Percentiles rank a stretch among this genome's conserved stretches.
Evolutionary conservation across 2,888 invertebrate species (phyloP).

Genomic region (Schizotus pectinicornis): DNA sequence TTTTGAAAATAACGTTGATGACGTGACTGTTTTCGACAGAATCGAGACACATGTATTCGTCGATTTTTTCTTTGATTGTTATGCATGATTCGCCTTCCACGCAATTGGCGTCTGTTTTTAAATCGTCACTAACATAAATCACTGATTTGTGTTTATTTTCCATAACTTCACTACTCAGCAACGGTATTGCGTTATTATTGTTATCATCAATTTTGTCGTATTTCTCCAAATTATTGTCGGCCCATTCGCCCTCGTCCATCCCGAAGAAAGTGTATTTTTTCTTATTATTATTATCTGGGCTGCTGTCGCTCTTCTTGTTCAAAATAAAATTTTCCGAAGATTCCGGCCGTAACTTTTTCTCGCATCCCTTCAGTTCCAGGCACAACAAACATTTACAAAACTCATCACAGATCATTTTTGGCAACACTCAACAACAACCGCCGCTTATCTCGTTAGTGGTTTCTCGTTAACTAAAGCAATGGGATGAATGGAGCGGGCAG

Average conservation of each 20-base stretch:
- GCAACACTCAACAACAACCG: background rate
- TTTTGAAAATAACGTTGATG: slow-evolving; percentile 54
- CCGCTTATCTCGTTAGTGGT: background rate
- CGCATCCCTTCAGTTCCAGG: slow-evolving; percentile 72
- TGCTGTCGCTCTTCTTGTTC: slow-evolving; percentile 60
- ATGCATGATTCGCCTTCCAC: slow-evolving; percentile 34
- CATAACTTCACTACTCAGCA: slow-evolving; percentile 8
- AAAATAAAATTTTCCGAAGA: slow-evolving; percentile 61
- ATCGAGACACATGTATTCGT: slow-evolving; percentile 51
- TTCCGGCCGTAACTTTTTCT: slow-evolving; percentile 59
- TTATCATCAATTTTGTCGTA: slow-evolving; percentile 26
- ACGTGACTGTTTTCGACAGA: slow-evolving; percentile 49
- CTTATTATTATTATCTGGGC: no score
- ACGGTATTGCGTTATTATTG: slow-evolving; percentile 1
- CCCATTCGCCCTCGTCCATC: slow-evolving; percentile 53
- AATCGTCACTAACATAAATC: slow-evolving; percentile 51
- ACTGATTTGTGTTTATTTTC: slow-evolving; percentile 53
- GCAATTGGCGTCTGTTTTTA: slow-evolving; percentile 12
- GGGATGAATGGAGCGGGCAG: slow-evolving; percentile 20
- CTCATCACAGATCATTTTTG: slow-evolving; percentile 70
- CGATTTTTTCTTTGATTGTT: slow-evolving; percentile 51
- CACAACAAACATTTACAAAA: slow-evolving; percentile 79
- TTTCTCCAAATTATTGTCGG: slow-evolving; percentile 56
- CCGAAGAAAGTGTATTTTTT: slow-evolving; percentile 63
- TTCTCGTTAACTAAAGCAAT: background rate